A percentile compares a stretch with the other conserved stretches of the same genome.
phyloP scores from a whole-genome alignment of 1,140 invertebrate species.

The Habropoda laboriosa region DNA sequence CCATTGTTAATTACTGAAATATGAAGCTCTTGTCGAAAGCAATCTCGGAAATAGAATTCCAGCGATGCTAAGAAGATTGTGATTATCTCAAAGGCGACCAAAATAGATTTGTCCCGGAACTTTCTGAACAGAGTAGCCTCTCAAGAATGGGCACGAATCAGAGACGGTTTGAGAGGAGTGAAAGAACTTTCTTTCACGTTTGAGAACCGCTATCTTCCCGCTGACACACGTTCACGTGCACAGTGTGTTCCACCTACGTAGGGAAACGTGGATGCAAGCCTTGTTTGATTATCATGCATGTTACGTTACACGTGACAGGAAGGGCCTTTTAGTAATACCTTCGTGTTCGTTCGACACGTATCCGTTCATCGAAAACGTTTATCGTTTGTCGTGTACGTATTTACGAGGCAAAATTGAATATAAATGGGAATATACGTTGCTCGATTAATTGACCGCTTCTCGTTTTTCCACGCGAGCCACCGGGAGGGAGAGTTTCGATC shows the following conservation, averaged over 20 bases:
- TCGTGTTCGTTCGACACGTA: slow-evolving; percentile 18
- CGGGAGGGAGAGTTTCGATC: no score
- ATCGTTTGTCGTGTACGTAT: slow-evolving; percentile 1
- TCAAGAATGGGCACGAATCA: no score
- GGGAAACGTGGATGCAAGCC: slow-evolving; percentile 30
- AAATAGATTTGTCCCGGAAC: no score
- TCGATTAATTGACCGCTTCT: not conserved
- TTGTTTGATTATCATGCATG: slow-evolving; percentile 55
- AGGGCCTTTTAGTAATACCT: slow-evolving; percentile 55
- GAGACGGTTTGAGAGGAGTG: no score
- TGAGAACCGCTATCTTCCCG: slow-evolving; percentile 17
- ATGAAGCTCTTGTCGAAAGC: no score
- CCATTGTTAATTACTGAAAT: no score
- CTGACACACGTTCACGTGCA: not conserved
- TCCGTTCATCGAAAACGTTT: slow-evolving; percentile 15
- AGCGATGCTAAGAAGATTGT: no score
- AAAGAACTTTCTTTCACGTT: not conserved
- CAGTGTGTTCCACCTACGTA: slow-evolving; percentile 47
- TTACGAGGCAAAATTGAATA: slow-evolving; percentile 21
- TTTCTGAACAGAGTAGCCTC: no score
- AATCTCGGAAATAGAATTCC: no score
- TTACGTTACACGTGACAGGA: slow-evolving; percentile 49
- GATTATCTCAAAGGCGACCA: no score
- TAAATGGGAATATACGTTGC: slow-evolving; percentile 20
- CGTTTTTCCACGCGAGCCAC: not conserved